Evolutionary conservation across 2,797 vertebrate genomes (phyloP).

Genomic region (Cheracebus regulus): DNA sequence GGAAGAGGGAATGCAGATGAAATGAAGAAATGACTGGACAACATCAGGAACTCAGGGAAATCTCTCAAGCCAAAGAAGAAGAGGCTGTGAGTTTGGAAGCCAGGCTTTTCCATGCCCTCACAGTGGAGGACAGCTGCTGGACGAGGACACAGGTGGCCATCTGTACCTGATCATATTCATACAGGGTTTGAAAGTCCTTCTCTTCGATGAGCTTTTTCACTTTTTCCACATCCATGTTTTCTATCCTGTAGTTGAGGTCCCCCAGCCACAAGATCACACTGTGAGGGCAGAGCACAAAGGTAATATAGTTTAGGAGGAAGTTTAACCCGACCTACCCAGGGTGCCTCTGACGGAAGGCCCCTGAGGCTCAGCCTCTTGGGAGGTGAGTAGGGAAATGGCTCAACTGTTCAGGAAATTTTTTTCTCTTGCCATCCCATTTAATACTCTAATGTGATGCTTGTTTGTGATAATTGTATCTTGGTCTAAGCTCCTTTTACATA

Average conservation of each 20-base stretch:
- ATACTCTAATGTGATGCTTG: not conserved
- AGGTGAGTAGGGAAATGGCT: not conserved
- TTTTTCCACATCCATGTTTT: constrained; percentile 90
- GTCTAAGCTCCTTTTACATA: not conserved
- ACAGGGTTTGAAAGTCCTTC: constrained; percentile 91
- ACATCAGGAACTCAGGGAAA: not conserved
- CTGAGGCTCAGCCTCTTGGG: not conserved
- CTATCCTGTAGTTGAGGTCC: constrained; percentile 97
- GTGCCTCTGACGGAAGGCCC: not conserved
- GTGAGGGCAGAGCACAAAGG: constrained; percentile 76
- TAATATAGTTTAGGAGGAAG: not conserved
- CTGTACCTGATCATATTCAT: constrained; percentile 93
- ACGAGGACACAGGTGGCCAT: not conserved
- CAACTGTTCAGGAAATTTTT: not conserved
- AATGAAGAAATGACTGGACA: not conserved
- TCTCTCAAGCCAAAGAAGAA: not conserved
- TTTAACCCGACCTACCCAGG: not conserved
- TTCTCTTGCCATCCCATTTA: not conserved
- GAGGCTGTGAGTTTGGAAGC: not conserved
- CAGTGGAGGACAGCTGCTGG: not conserved
- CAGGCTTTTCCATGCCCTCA: not conserved
- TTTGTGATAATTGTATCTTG: not conserved
- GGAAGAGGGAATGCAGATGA: not conserved
- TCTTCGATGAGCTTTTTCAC: constrained; percentile 93
- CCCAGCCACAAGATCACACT: constrained; percentile 97